Base-by-base conservation (phyloP, 1,140 invertebrate species). In the Zaprionus capensis region DNA sequence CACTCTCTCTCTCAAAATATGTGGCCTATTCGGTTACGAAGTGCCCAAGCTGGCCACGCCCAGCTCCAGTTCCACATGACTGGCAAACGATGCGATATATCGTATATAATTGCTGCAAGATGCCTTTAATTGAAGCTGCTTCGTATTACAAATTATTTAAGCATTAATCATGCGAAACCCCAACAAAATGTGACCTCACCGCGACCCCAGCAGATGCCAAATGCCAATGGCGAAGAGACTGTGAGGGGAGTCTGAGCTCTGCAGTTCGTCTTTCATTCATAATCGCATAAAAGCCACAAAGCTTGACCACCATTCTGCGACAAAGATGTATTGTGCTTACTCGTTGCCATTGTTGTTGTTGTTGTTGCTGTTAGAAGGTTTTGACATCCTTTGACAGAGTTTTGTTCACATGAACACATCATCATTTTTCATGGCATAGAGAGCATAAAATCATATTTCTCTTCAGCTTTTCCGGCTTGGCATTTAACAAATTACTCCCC, bases 321-420 rank as follows among this genome's bases (percentile, higher is more conserved):
- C 38, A 5, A 17, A 28, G 9, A 41, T n/a, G 51, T 46, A 75
- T 77, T 77, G 75, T 73, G 36, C 34, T 24, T 17, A 12, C 12
- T 51, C 46, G 46, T 20, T 17, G 14, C 44, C 24, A 5, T 26
- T 24, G 24, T 24, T 12, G 36, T 38, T 14, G 38, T n/a, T 41
- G 38, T n/a, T 41, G 53, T 58, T 61, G 53, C 63, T 88, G 70
- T 78, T 90, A 66, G 81, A 90, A 80, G 85, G 83, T 85, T 90
- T 88, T 90, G 85, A 90, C 85, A 90, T 85, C 78, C 85, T 90
- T 90, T 90, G 85, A 90, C 85, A 85, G 81, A 90, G 84, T 76
- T 76, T 71, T 65, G 76, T 85, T 71, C 85, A 90, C 79, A 90
- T 90, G 76, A 74, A 65, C 78, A 84, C 78, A 85, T 90, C 81